phyloP scores from a whole-genome alignment of 1,140 invertebrate species.

The Drosophila virilis region DNA sequence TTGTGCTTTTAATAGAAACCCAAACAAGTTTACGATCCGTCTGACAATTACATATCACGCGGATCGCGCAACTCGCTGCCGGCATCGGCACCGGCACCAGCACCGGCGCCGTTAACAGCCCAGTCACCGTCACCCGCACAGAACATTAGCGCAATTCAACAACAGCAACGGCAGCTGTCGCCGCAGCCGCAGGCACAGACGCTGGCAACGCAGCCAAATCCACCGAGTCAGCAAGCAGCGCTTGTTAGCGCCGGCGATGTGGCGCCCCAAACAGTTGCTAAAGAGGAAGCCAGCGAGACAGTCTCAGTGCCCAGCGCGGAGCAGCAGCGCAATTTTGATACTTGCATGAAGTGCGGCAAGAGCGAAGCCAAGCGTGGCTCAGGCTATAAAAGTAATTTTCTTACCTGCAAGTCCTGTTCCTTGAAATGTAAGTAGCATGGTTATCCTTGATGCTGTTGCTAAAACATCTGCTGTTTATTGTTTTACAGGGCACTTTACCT shows the following conservation, averaged over 20 bases:
- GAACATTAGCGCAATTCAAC: not conserved
- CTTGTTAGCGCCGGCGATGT: not conserved
- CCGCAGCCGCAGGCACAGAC: slow-evolving; percentile 17
- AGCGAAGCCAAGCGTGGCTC: slow-evolving; percentile 64
- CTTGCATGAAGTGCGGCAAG: slow-evolving; percentile 68
- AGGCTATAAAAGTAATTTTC: slow-evolving; percentile 67
- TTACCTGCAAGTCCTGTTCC: slow-evolving; percentile 64
- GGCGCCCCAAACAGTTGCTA: not conserved
- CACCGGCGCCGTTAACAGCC: not conserved
- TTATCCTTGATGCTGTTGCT: not conserved
- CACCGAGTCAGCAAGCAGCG: slow-evolving; percentile 1
- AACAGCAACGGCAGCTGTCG: not conserved
- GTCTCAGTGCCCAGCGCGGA: not conserved
- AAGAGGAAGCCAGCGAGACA: slow-evolving; percentile 4
- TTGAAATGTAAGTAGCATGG: slow-evolving; percentile 58
- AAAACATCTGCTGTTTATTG: not conserved
- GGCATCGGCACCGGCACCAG: slow-evolving; percentile 3
- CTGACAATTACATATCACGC: slow-evolving; percentile 88
- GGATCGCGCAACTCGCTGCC: slow-evolving; percentile 42
- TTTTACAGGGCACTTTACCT: slow-evolving; percentile 60
- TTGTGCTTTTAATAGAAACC: slow-evolving; percentile 59
- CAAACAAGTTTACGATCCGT: slow-evolving; percentile 90
- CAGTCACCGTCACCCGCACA: not conserved
- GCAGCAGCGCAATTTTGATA: slow-evolving; percentile 46
- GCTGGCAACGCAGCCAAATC: slow-evolving; percentile 9